Evolutionary conservation across 2,888 invertebrate genomes (phyloP).

Genomic region (Odiellus spinosus): DNA sequence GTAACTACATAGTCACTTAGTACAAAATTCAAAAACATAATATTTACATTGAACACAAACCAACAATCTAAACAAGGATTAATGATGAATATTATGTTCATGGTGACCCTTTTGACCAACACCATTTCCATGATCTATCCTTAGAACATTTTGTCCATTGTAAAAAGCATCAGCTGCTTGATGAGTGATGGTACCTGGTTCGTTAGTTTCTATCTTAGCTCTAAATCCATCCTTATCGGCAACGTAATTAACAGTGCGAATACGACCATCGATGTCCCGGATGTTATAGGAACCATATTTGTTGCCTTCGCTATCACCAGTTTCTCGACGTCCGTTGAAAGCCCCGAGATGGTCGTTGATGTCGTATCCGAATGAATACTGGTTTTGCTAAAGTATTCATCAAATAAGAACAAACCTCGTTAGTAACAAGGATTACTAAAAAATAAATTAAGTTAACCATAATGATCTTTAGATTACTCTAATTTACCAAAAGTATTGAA

Average conservation of each 20-base stretch:
- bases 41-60: too few species aligned
- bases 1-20: too few species aligned
- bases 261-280: slow-evolving; percentile 9
- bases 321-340: slow-evolving; percentile 8
- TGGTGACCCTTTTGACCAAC: too few species aligned
- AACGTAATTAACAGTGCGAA: slow-evolving; percentile 10
- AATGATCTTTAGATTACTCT: too few species aligned
- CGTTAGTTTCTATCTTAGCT: slow-evolving; percentile 3
- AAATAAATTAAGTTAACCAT: too few species aligned
- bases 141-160: neutral
- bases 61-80: too few species aligned
- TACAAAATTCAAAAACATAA: too few species aligned
- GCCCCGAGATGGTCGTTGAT: slow-evolving; percentile 11
- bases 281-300: slow-evolving; percentile 11
- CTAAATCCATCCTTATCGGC: slow-evolving; percentile 3
- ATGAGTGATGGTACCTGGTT: slow-evolving; percentile 6
- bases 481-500: too few species aligned
- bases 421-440: too few species aligned
- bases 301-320: slow-evolving; percentile 10
- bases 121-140: neutral
- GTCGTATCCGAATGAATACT: slow-evolving; percentile 11
- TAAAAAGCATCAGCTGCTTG: slow-evolving; percentile 7
- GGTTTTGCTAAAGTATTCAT: too few species aligned
- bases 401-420: too few species aligned
- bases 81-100: too few species aligned